Evolutionary conservation across 1,140 invertebrate genomes (phyloP).

Genomic region (Holotrichia oblita): DNA sequence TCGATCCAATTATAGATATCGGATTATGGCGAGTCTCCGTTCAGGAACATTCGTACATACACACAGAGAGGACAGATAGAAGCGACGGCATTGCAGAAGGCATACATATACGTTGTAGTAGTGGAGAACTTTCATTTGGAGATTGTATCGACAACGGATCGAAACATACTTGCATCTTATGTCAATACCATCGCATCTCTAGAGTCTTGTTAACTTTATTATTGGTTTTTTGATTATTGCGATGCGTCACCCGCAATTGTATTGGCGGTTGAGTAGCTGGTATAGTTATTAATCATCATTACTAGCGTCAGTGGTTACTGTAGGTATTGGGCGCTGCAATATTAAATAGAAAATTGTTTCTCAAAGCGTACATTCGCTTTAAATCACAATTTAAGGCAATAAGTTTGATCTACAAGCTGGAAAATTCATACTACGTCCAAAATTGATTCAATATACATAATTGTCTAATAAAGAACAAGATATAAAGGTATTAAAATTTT

Average conservation of each 20-base stretch:
- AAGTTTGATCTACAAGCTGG: too few relatives aligned
- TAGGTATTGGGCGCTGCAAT: too few relatives aligned
- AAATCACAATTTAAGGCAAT: too few relatives aligned
- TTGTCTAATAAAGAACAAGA: too few relatives aligned
- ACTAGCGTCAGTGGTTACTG: too few relatives aligned
- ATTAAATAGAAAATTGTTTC: too few relatives aligned
- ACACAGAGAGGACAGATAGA: background rate
- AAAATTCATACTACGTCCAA: too few relatives aligned
- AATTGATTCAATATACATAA: too few relatives aligned
- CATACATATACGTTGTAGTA: background rate
- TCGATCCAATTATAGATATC: constrained; percentile 43
- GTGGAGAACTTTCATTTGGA: background rate
- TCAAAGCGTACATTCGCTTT: too few relatives aligned
- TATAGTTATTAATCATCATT: too few relatives aligned
- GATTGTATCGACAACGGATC: constrained; percentile 11
- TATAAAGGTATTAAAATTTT: too few relatives aligned
- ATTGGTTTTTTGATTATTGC: background rate
- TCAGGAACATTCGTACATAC: constrained; percentile 27
- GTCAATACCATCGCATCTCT: constrained; percentile 1
- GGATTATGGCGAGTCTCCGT: constrained; percentile 31
- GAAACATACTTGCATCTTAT: background rate
- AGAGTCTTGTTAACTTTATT: constrained; percentile 39
- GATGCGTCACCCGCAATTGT: constrained; percentile 7
- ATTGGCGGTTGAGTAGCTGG: background rate
- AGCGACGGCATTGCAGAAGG: background rate